Evolutionary conservation across 2,113 vertebrate species (phyloP).

Genomic region (Dasyornis broadbenti): DNA sequence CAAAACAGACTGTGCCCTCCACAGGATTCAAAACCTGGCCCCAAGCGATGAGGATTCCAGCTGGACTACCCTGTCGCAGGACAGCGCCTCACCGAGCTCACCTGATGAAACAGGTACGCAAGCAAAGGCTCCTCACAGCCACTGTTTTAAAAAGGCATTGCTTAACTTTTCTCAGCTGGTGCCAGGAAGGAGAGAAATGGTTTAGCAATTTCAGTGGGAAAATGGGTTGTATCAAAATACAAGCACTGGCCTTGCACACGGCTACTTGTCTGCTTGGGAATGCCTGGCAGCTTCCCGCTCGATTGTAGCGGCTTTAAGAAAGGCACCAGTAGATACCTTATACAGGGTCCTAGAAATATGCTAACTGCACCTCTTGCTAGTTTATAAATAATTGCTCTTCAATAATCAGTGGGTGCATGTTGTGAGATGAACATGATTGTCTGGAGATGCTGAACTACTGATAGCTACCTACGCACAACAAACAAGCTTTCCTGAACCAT

Average conservation of each 20-base stretch:
- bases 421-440: neutral
- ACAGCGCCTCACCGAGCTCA: conserved; percentile 85
- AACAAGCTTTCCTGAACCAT: neutral
- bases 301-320: neutral
- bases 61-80: conserved; percentile 96
- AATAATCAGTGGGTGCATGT: neutral
- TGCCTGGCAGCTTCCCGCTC: neutral
- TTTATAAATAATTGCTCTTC: neutral
- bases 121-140: neutral
- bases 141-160: neutral
- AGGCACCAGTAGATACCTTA: too few species aligned
- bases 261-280: neutral
- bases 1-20: conserved; percentile 87
- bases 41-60: conserved; percentile 97
- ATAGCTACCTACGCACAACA: neutral
- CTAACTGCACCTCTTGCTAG: neutral
- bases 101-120: conserved; percentile 86
- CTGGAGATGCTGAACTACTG: neutral
- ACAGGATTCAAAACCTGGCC: conserved; percentile 84
- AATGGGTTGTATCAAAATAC: neutral
- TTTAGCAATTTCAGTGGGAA: neutral
- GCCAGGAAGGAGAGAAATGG: neutral
- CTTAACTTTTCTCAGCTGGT: neutral
- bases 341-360: neutral
- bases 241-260: neutral